Conservation (phyloP, 2,888 invertebrate genomes). For the Caenorhabditis sp. region DNA sequence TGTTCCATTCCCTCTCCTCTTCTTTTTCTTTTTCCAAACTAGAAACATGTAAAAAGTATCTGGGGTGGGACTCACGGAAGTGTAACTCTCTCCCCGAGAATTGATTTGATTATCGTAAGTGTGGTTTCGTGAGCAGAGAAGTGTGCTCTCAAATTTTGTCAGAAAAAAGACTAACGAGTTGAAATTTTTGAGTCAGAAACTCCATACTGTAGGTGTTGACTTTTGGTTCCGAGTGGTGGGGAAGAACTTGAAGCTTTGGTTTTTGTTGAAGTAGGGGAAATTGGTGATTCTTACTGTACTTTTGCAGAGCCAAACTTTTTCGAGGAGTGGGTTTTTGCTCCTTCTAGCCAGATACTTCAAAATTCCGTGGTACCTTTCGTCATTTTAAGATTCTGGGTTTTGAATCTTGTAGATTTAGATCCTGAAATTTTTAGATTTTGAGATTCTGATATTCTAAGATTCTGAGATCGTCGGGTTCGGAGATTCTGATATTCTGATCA, state of each 20-base stretch:
- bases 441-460: too few species aligned
- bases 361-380: too few species aligned
- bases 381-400: neutral
- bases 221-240: too few species aligned
- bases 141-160: neutral
- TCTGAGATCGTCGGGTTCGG: neutral
- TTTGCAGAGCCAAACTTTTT: neutral
- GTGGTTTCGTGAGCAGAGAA: neutral
- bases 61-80: conserved; percentile 34
- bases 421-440: neutral
- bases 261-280: neutral
- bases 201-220: conserved; percentile 10
- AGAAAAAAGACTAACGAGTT: conserved; percentile 12
- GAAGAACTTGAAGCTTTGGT: too few species aligned
- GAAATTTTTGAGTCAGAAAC: neutral
- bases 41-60: neutral
- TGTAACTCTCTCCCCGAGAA: conserved; percentile 9
- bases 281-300: conserved; percentile 5
- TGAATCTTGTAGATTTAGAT: neutral
- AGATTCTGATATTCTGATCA: neutral
- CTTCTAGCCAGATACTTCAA: too few species aligned
- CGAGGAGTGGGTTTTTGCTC: neutral
- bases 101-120: conserved; percentile 33
- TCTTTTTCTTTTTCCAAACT: neutral
- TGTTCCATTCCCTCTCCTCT: neutral